Percentiles rank a stretch among this genome's conserved stretches.
Evolutionary conservation across 2,888 invertebrate species (phyloP).

Genomic region (Pantelozetes paolii): DNA sequence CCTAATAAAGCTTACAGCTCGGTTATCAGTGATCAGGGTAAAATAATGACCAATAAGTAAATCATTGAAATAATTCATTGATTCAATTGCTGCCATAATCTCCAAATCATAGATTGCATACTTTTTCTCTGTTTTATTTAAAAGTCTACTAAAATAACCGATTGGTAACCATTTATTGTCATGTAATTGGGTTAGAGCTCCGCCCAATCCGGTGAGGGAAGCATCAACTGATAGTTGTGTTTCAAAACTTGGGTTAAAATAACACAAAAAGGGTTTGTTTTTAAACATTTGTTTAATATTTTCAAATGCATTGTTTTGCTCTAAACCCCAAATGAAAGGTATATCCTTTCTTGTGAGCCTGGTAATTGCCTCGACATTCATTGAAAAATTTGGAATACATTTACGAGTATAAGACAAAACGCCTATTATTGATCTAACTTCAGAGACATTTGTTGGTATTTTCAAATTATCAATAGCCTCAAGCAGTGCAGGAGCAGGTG

Average conservation of each 20-base stretch:
- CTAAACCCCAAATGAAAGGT: conserved; percentile 6
- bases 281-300: background rate
- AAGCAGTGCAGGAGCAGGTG: background rate
- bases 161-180: background rate
- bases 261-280: background rate
- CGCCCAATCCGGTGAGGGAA: background rate
- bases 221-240: background rate
- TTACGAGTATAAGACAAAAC: background rate
- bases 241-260: background rate
- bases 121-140: background rate
- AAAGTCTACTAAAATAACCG: conserved; percentile 10
- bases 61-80: conserved; percentile 17
- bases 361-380: background rate
- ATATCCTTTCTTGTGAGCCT: background rate
- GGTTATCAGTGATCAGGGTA: background rate
- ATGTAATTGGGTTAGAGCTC: background rate
- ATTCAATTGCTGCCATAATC: background rate
- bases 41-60: background rate
- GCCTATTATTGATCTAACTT: background rate
- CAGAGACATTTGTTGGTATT: background rate
- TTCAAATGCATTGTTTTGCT: background rate
- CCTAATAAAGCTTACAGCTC: background rate
- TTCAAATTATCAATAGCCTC: background rate
- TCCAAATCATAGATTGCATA: conserved; percentile 10
- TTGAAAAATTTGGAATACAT: conserved; percentile 13